Percentiles rank a stretch among this genome's conserved stretches.
These are phyloP conservation scores for Sterrhoptilus dennistouni DNA, from an alignment of 2,113 vertebrate genomes.

Conservation along the genomic window DNA sequence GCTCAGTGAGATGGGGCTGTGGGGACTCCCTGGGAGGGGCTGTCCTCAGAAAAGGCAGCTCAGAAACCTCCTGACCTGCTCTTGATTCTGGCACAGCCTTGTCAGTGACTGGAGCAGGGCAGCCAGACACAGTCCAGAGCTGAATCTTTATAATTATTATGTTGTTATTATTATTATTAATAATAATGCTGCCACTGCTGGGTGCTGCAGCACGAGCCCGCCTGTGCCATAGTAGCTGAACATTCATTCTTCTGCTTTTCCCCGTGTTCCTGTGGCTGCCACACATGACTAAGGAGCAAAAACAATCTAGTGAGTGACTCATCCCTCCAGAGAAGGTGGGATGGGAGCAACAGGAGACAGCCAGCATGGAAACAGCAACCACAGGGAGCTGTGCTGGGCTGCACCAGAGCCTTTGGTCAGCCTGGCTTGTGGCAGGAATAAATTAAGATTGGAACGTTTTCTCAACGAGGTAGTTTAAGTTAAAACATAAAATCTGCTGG, in stretches of 20 bases:
- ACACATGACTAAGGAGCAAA: slow-evolving; percentile 29
- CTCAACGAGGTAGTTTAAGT: not conserved
- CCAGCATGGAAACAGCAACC: not conserved
- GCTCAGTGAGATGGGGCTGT: not conserved
- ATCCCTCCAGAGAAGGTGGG: slow-evolving; percentile 19
- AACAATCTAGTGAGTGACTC: slow-evolving; percentile 49
- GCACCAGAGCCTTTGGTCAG: not conserved
- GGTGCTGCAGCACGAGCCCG: not conserved
- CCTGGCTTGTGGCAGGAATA: not conserved
- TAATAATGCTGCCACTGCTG: not conserved
- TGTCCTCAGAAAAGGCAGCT: not conserved
- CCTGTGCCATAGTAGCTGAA: not conserved
- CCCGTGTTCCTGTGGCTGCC: not conserved
- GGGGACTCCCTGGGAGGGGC: not conserved
- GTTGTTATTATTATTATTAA: no score
- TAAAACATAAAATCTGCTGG: not conserved
- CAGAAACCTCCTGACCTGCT: not conserved
- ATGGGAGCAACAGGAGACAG: not conserved
- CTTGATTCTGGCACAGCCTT: not conserved
- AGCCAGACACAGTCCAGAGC: not conserved
- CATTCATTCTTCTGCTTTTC: not conserved
- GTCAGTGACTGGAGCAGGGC: not conserved
- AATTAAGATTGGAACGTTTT: rapidly evolving
- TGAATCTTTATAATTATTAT: not conserved
- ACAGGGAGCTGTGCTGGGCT: not conserved